Evolutionary conservation across 2,113 vertebrate genomes (phyloP).

Genomic region (Cavia aperea): DNA sequence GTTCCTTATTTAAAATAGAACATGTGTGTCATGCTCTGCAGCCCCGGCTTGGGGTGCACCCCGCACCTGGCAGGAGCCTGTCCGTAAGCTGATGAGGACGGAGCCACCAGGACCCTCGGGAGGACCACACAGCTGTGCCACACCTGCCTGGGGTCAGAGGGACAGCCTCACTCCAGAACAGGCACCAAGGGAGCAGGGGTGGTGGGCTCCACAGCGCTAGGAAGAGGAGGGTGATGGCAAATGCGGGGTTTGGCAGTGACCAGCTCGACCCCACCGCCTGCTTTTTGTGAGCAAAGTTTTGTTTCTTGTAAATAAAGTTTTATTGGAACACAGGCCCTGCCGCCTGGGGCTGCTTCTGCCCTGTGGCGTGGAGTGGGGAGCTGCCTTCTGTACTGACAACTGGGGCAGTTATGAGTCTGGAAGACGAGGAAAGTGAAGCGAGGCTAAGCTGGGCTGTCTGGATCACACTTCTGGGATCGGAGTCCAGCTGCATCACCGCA

Average conservation of each 20-base stretch:
- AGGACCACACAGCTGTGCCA: background rate
- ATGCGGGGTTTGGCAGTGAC: background rate
- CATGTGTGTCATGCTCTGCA: background rate
- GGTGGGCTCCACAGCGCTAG: background rate
- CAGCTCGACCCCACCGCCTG: background rate
- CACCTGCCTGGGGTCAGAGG: background rate
- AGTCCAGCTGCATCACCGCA: background rate
- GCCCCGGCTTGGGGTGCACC: background rate
- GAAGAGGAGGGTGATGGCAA: background rate
- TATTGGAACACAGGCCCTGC: background rate
- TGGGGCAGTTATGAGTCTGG: background rate
- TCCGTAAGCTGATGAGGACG: background rate
- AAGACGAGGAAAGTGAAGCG: background rate
- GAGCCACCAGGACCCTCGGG: background rate
- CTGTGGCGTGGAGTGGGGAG: background rate
- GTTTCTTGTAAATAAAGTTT: background rate
- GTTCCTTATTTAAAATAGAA: background rate
- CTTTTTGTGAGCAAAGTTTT: background rate
- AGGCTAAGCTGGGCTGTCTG: background rate
- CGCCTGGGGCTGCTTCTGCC: rapidly evolving
- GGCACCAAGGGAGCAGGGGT: background rate
- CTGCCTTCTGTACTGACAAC: background rate
- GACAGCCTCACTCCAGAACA: background rate
- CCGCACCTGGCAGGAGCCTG: background rate
- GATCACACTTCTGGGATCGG: background rate